These are phyloP conservation scores for Drosophila tsacasi DNA, from an alignment of 1,140 invertebrate genomes.

Conservation along the genomic window DNA sequence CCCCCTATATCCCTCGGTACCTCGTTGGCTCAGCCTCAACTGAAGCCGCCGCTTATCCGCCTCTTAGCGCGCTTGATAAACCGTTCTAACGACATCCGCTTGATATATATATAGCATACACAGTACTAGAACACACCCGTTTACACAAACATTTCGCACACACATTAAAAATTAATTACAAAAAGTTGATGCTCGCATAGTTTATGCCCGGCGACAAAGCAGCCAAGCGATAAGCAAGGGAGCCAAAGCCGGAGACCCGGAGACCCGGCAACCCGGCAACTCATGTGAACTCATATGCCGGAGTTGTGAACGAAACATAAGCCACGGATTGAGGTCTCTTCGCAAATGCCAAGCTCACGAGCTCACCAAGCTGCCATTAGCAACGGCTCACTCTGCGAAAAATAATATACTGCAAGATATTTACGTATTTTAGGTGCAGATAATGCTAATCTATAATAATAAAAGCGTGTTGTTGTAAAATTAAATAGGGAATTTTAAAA, in stretches of 20 bases:
- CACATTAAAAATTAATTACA: constrained; percentile 82
- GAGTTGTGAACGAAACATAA: constrained; percentile 29
- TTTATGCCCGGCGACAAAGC: constrained; percentile 75
- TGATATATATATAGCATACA: constrained; percentile 21
- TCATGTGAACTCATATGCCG: constrained; percentile 2
- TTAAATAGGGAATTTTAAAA: background rate
- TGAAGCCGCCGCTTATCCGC: constrained; percentile 28
- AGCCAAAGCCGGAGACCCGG: background rate
- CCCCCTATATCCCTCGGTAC: background rate
- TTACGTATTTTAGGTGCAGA: background rate
- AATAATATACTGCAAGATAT: constrained; percentile 8
- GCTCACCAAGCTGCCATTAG: constrained; percentile 51
- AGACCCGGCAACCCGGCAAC: constrained; percentile 5
- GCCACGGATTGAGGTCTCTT: constrained; percentile 53
- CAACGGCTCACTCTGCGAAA: constrained; percentile 32
- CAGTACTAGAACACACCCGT: constrained; percentile 49
- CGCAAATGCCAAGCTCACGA: constrained; percentile 56
- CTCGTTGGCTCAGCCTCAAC: background rate
- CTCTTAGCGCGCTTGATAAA: constrained; percentile 49
- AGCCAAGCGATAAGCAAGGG: constrained; percentile 61
- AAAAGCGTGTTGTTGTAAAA: background rate
- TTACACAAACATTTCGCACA: constrained; percentile 75
- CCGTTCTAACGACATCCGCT: constrained; percentile 41
- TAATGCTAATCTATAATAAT: background rate
- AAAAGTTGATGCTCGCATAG: constrained; percentile 72